Evolutionary conservation across 2,797 vertebrate genomes (phyloP), one percentile per base, ranked within the genome.

Genomic region (Scarus forsteni): DNA sequence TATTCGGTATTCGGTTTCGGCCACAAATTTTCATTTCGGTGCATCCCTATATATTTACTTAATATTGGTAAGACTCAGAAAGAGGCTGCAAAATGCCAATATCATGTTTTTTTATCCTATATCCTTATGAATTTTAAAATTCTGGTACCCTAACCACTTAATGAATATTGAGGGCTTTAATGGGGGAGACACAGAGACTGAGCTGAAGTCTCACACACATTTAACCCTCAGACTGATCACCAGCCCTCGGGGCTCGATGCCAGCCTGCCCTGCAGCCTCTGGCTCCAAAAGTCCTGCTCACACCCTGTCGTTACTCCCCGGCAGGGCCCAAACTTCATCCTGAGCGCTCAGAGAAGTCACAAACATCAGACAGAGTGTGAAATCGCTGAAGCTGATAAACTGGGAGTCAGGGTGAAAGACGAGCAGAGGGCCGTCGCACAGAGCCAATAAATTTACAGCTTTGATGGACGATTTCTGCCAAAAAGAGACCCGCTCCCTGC

Each of bases 231-330:
- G 53, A 61, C 61, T 10, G n/a, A 57, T 44, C 58, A 72, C 59
- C 59, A 74, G 74, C 51, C 73, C 48, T 66, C 38, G 3, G 62
- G 64, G 68, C 59, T 4, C n/a, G 4, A 15, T 5, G 75, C 84
- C 84, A 79, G 57, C 67, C 74, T 53, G 58, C 55, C 59, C 59
- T 55, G 66, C 66, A 48, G 56, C 60, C 66, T 76, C 69, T 77
- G 75, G 86, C 79, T 70, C 77, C 79, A 64, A 52, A 19, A 35
- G 76, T 66, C 66, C 66, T 53, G 76, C 70, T 85, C 85, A 83
- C 84, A 85, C 84, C 70, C 67, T 59, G 1, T 55, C 69, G 83
- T 36, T 59, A 68, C 71, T 40, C 49, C 70, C 75, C 63, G 40
- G 61, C 66, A 77, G 43, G 43, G 70, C 43, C 60, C 73, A 70